These are phyloP conservation scores for Larimichthys crocea DNA, from an alignment of 2,113 vertebrate species.

Conservation along the genomic window DNA sequence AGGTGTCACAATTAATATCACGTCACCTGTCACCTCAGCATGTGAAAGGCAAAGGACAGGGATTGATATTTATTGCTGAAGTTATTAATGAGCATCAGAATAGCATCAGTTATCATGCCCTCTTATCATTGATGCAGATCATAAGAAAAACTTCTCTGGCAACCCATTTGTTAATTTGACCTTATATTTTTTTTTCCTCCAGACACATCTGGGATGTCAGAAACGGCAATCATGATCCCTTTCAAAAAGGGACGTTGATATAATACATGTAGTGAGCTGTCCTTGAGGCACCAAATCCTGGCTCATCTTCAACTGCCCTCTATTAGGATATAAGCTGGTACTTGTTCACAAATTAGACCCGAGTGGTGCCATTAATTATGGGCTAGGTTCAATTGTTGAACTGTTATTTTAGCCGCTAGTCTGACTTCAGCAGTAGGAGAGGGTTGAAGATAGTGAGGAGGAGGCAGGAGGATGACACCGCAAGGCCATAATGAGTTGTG, in stretches of 20 bases:
- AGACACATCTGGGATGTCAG: background rate
- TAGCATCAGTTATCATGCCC: background rate
- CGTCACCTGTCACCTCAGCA: conserved; percentile 31
- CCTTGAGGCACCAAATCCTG: conserved; percentile 11
- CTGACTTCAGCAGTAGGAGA: conserved; percentile 56
- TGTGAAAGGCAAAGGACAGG: conserved; percentile 11
- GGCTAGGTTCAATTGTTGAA: conserved; percentile 76
- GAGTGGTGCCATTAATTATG: conserved; percentile 77
- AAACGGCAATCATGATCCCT: background rate
- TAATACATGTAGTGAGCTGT: conserved; percentile 16
- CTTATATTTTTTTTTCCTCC: background rate
- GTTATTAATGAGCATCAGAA: conserved; percentile 32
- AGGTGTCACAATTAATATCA: conserved; percentile 42
- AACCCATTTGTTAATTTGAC: background rate
- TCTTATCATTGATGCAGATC: background rate
- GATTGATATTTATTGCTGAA: conserved; percentile 30
- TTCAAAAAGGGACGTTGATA: conserved; percentile 18
- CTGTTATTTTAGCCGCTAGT: conserved; percentile 79
- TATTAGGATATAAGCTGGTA: conserved; percentile 58
- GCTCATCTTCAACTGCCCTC: conserved; percentile 39
- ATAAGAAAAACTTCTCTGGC: background rate
- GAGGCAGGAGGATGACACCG: conserved; percentile 70
- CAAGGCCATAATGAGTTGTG: conserved; percentile 83
- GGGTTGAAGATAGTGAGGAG: conserved; percentile 37
- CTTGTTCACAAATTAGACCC: conserved; percentile 71